Evolutionary conservation across 2,888 invertebrate species (phyloP), one percentile per base, ranked within the genome.

Genomic region (Antheraea yamamai): DNA sequence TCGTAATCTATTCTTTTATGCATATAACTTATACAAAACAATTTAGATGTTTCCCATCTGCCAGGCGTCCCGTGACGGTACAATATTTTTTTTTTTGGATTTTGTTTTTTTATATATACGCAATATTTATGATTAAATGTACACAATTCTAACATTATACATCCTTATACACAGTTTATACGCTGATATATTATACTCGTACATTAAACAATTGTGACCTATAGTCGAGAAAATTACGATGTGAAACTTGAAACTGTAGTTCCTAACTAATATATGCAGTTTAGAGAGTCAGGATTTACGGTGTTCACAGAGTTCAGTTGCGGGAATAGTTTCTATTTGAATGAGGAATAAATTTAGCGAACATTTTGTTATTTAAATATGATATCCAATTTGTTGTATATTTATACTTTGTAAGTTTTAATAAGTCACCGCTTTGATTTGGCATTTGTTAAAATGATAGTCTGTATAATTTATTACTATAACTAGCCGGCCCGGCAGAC

Each of bases 281-380:
- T 70, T 39, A 39, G 39, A 68, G 68, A 35, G 70, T 39, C 23
- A n/a, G 70, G 39, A 39, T 39, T 18, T 39, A 39, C 18, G 39
- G 16, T 39, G n/a, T 70, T 16, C 39, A 70, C 39, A 70, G 39
- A 39, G 39, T 70, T 39, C 35, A 39, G 23, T 10, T n/a, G 20
- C 20, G 39, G n/a, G 39, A 70, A 35, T 70, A 39, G 70, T 70
- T 35, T 70, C 70, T 20, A 39, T 70, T 39, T 39, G 39, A 70
- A 39, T 70, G 14, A 20, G 10, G 70, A 39, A 70, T 70, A 70
- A 68, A 39, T 70, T 70, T 30, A 68, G 39, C 26, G 16, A 64
- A 64, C 64, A 12, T 35, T 35, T 35, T 35, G 35, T 7, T 70
- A 70, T 70, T 70, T 39, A 39, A 70, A 70, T 70, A 23, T 2